These are phyloP conservation scores for Zaprionus inermis DNA, from an alignment of 1,140 invertebrate genomes.

Conservation along the genomic window DNA sequence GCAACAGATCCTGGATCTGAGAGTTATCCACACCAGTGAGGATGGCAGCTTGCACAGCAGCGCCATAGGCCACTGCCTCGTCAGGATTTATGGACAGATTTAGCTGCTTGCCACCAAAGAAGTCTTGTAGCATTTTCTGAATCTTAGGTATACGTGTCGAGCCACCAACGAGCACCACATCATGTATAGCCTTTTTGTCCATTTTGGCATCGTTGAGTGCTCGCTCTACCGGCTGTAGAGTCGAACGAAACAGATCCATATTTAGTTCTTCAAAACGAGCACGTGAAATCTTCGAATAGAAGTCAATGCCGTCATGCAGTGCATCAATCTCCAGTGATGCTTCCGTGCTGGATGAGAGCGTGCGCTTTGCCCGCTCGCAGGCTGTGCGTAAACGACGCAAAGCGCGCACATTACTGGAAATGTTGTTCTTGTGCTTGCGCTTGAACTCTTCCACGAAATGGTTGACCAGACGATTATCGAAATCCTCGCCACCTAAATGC, in stretches of 20 bases:
- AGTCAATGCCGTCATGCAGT: constrained; percentile 92
- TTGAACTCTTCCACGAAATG: constrained; percentile 92
- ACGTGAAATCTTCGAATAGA: constrained; percentile 93
- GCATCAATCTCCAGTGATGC: constrained; percentile 91
- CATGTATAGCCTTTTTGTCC: constrained; percentile 88
- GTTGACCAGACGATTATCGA: constrained; percentile 92
- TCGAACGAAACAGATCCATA: constrained; percentile 91
- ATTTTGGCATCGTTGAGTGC: constrained; percentile 90
- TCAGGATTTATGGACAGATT: constrained; percentile 92
- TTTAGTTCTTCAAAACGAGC: constrained; percentile 95
- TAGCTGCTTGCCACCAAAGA: constrained; percentile 87
- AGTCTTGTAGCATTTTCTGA: constrained; percentile 88
- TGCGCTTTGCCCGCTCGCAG: constrained; percentile 89
- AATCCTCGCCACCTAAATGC: constrained; percentile 91
- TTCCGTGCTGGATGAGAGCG: constrained; percentile 88
- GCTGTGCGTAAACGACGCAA: constrained; percentile 90
- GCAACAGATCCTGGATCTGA: constrained; percentile 90
- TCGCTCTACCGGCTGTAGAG: constrained; percentile 89
- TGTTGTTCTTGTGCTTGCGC: constrained; percentile 92
- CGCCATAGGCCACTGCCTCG: constrained; percentile 90
- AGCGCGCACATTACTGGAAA: constrained; percentile 90
- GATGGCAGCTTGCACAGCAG: constrained; percentile 91
- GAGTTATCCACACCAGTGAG: constrained; percentile 88
- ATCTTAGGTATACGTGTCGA: constrained; percentile 89
- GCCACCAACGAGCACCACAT: constrained; percentile 88